Conservation (phyloP, 1,140 invertebrate species). For the Brevipalpus yothersi region DNA sequence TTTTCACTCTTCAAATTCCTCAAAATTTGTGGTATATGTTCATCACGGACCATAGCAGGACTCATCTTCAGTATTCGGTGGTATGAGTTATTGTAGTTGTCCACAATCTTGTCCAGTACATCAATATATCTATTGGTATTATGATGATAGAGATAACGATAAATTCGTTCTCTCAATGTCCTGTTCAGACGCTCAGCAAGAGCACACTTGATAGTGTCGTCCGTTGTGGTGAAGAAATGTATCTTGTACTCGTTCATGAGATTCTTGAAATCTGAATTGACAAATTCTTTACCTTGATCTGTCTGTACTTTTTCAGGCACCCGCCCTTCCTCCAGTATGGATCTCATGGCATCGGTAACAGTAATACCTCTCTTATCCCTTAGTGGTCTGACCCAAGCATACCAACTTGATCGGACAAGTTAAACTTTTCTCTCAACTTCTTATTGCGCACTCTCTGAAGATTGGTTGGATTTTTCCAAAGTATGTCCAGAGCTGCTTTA, state of each 20-base stretch:
- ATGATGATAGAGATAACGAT: not conserved
- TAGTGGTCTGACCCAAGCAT: constrained; percentile 12
- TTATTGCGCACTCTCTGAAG: constrained; percentile 14
- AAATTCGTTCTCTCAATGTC: constrained; percentile 17
- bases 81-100: not conserved
- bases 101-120: not conserved
- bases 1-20: no score
- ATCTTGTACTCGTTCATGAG: constrained; percentile 17
- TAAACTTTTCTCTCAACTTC: constrained; percentile 10
- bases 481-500: no score
- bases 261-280: constrained; percentile 12
- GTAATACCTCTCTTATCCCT: constrained; percentile 9
- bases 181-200: constrained; percentile 23
- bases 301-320: constrained; percentile 4
- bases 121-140: not conserved
- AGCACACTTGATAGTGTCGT: constrained; percentile 19
- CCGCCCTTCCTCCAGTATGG: not conserved
- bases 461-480: no score
- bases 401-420: constrained; percentile 12
- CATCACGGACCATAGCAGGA: no score
- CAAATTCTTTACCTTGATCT: constrained; percentile 4
- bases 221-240: constrained; percentile 21
- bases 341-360: constrained; percentile 2
- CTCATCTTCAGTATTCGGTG: not conserved
- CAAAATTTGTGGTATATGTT: no score